phyloP scores from a whole-genome alignment of 2,113 vertebrate genomes.

The Cavia porcellus region DNA sequence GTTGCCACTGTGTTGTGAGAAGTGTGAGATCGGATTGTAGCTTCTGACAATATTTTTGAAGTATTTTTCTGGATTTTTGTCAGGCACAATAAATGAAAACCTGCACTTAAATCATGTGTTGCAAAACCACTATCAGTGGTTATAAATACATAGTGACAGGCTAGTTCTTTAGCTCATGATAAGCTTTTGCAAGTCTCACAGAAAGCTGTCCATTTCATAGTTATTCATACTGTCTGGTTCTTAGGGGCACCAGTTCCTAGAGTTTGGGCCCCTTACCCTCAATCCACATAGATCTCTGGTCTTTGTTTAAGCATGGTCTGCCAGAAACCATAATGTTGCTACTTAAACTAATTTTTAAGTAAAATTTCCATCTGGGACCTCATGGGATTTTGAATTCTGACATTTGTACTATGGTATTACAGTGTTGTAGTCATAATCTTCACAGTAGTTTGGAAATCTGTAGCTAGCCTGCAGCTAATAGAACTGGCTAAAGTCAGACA shows the following conservation, averaged over 20 bases:
- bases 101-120: background rate
- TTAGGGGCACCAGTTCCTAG: background rate
- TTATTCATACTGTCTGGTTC: background rate
- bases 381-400: background rate
- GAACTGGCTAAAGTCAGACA: background rate
- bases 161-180: background rate
- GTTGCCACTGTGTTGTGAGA: background rate
- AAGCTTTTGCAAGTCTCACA: background rate
- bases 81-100: background rate
- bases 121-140: background rate
- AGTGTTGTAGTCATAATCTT: background rate
- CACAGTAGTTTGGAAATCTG: background rate
- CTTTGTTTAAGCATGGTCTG: background rate
- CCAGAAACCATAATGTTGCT: background rate
- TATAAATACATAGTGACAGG: background rate
- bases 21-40: rapidly evolving
- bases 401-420: background rate
- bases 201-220: background rate
- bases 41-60: background rate
- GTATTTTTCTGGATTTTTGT: background rate
- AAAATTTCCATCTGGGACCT: background rate
- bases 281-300: background rate
- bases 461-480: background rate
- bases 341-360: constrained; percentile 1
- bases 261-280: background rate